These are phyloP conservation scores for Sorex araneus DNA, from an alignment of 2,113 vertebrate genomes.

Conservation along the genomic window DNA sequence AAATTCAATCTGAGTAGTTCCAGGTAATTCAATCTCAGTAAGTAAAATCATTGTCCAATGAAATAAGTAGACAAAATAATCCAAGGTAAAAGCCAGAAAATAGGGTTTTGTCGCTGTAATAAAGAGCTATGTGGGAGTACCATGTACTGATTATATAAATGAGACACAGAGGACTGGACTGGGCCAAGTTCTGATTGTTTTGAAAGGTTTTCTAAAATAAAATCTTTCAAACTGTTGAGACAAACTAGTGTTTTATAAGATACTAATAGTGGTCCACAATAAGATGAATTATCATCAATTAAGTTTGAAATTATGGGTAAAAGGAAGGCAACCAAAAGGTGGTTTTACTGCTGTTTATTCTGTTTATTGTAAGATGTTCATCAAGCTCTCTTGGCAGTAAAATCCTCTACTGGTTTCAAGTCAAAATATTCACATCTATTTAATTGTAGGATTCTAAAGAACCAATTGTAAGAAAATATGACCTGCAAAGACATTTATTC, in stretches of 20 bases:
- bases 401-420: conserved; percentile 2
- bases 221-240: conserved; percentile 40
- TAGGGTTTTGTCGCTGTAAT: conserved; percentile 2
- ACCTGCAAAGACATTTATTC: conserved; percentile 12
- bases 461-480: conserved; percentile 35
- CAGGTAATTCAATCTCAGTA: not conserved
- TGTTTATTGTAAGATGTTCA: not conserved
- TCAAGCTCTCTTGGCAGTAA: not conserved
- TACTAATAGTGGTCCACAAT: conserved; percentile 25
- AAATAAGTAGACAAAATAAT: conserved; percentile 54
- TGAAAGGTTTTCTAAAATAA: not conserved
- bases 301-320: conserved; percentile 44
- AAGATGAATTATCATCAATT: conserved; percentile 26
- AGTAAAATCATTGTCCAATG: not conserved
- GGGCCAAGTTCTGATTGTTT: conserved; percentile 27
- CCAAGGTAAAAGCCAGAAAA: conserved; percentile 39
- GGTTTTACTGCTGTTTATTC: conserved; percentile 26
- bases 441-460: conserved; percentile 46
- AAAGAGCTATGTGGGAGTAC: not conserved
- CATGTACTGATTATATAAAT: not conserved
- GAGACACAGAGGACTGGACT: conserved; percentile 14
- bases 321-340: conserved; percentile 47
- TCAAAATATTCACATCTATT: conserved; percentile 42
- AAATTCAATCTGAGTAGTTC: not conserved
- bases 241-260: conserved; percentile 38